Conservation (phyloP, 2,888 invertebrate species). For the Pocota personata region DNA sequence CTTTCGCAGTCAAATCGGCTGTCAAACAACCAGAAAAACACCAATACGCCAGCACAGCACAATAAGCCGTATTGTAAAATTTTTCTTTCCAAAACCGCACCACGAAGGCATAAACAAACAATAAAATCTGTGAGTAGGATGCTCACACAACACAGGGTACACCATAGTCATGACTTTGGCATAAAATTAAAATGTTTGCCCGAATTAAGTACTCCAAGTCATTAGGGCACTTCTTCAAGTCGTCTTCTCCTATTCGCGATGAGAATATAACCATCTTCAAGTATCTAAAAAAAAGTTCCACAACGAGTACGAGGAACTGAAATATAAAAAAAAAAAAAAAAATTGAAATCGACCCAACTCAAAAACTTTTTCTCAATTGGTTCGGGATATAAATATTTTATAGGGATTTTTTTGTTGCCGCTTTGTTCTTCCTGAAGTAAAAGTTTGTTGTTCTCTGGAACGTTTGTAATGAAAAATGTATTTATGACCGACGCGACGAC, state of each 20-base stretch:
- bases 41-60: slow-evolving; percentile 21
- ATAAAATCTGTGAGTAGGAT: slow-evolving; percentile 42
- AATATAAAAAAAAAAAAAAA: slow-evolving; percentile 15
- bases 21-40: slow-evolving; percentile 59
- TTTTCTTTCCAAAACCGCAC: slow-evolving; percentile 14
- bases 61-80: slow-evolving; percentile 35
- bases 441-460: slow-evolving; percentile 1
- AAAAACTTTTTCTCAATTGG: slow-evolving; percentile 50
- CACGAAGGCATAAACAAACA: slow-evolving; percentile 56
- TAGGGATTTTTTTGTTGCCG: slow-evolving; percentile 1
- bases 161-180: slow-evolving; percentile 60
- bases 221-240: slow-evolving; percentile 49
- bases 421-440: not conserved
- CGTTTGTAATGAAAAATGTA: no score
- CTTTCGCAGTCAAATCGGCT: slow-evolving; percentile 40
- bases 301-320: slow-evolving; percentile 20
- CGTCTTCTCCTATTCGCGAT: slow-evolving; percentile 7
- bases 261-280: slow-evolving; percentile 45
- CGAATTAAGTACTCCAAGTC: slow-evolving; percentile 62
- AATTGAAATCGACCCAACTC: slow-evolving; percentile 31
- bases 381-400: slow-evolving; percentile 57
- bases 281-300: slow-evolving; percentile 48
- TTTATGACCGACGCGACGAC: no score
- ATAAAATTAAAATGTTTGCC: slow-evolving; percentile 69
- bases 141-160: not conserved